Percentiles rank a stretch among this genome's conserved stretches.
Conservation (phyloP, 2,797 vertebrate genomes). For the Macropus fuliginosus region DNA sequence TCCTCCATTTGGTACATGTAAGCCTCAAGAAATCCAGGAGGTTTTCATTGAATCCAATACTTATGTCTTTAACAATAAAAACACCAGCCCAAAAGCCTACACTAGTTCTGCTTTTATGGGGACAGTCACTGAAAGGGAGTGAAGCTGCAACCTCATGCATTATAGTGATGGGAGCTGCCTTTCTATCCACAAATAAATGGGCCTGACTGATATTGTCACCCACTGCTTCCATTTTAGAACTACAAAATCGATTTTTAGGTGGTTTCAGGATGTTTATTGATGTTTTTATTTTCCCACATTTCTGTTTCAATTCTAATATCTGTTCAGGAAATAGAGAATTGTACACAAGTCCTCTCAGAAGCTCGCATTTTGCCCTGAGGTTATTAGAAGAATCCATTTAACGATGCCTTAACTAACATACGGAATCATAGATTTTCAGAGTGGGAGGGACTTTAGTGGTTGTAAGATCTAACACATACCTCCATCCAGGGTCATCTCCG, state of each 20-base stretch:
- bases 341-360: too few species aligned
- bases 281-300: neutral
- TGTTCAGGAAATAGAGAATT: neutral
- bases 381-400: too few species aligned
- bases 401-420: neutral
- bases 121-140: too few species aligned
- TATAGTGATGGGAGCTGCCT: too few species aligned
- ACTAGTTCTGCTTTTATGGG: too few species aligned
- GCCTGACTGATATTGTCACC: neutral
- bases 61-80: too few species aligned
- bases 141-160: too few species aligned
- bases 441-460: neutral
- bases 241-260: neutral
- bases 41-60: neutral
- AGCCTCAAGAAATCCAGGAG: neutral
- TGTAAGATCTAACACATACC: neutral
- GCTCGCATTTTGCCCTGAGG: too few species aligned
- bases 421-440: neutral
- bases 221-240: neutral
- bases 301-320: neutral
- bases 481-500: too few species aligned
- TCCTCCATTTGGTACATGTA: neutral
- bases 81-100: too few species aligned
- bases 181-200: neutral
- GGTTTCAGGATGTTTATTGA: neutral